Base-by-base conservation (phyloP, 2,113 vertebrate genomes). In the Danionella cerebrum region DNA sequence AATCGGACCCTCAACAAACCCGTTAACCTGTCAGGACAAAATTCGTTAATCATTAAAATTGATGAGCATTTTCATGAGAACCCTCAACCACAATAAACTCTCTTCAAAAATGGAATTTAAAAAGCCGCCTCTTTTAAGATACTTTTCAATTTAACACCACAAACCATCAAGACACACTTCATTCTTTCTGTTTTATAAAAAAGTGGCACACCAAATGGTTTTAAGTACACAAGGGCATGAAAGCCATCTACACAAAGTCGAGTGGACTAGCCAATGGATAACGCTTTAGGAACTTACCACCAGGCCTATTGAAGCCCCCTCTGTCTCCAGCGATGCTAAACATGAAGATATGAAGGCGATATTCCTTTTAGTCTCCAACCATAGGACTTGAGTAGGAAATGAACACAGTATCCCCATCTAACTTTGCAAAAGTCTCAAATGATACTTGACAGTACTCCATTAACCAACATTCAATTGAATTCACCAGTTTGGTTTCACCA, bases 291-390 rank as follows among this genome's bases (percentile, higher is more conserved):
- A 96, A 98, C 96, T 98, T 98, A 98, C 96, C 96, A 98, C 96
- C 95, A 93, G 96, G 96, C 96, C 97, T 98, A 98, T 89, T 98
- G 96, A 98, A 98, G 96, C 96, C 96, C 97, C 94, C 94, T 98
- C 96, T 94, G 90, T 98, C 96, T 95, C 95, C 96, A 94, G 94
- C 95, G 95, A 94, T 95, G 96, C 95, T 96, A 97, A 97, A 97
- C 97, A 96, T 93, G 96, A 89, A 98, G 95, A 98, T 94, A 89
- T 90, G 90, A 96, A 98, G 96, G 92, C 93, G 92, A 91, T 90
- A 91, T 91, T 91, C 92, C 94, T 42, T 75, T 75, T 71, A 75
- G 73, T 75, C 69, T 96, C 93, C 91, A 84, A 95, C 92, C 69
- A 75, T 57, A 92, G 93, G 92, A 96, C 95, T 90, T 87, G 10